Percentiles rank a stretch among this genome's conserved stretches.
Evolutionary conservation across 1,140 invertebrate genomes (phyloP).

Genomic region (Euglossa dilemma): DNA sequence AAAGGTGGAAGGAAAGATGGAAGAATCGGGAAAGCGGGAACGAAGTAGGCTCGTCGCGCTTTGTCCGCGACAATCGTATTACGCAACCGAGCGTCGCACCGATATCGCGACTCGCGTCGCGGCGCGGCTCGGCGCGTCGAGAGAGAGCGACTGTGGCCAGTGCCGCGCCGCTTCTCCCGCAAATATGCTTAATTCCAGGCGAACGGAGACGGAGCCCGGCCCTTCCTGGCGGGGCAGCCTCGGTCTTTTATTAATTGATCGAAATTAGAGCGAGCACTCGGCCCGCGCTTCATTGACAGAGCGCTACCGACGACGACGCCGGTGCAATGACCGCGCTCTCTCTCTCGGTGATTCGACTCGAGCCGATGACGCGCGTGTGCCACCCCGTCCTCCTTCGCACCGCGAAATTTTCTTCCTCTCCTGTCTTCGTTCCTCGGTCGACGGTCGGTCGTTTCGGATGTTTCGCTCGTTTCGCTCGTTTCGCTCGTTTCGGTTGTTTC

Average conservation of each 20-base stretch:
- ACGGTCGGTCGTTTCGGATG: too few relatives aligned
- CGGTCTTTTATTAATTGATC: constrained; percentile 72
- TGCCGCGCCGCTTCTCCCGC: constrained; percentile 3
- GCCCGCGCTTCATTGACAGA: constrained; percentile 70
- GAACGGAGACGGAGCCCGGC: constrained; percentile 34
- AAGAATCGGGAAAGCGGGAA: too few relatives aligned
- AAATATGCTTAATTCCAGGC: constrained; percentile 56
- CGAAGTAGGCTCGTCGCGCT: too few relatives aligned
- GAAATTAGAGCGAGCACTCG: constrained; percentile 71
- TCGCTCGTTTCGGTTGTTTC: too few relatives aligned
- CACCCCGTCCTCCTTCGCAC: constrained; percentile 26
- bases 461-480: too few relatives aligned
- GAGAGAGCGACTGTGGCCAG: not conserved
- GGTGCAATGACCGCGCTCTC: constrained; percentile 72
- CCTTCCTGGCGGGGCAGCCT: constrained; percentile 50
- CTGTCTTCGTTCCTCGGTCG: too few relatives aligned
- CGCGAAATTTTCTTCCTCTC: constrained; percentile 52
- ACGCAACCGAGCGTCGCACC: not conserved
- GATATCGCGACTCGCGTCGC: too few relatives aligned
- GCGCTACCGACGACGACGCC: constrained; percentile 47
- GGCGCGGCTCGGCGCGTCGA: too few relatives aligned
- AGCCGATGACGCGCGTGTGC: constrained; percentile 62
- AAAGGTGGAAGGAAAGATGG: too few relatives aligned
- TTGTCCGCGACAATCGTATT: not conserved
- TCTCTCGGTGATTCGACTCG: constrained; percentile 66